Evolutionary conservation across 92 coral and sea anemone species (phyloP), one percentile per base, ranked within the genome.

Genomic region (Bergia sp.): DNA sequence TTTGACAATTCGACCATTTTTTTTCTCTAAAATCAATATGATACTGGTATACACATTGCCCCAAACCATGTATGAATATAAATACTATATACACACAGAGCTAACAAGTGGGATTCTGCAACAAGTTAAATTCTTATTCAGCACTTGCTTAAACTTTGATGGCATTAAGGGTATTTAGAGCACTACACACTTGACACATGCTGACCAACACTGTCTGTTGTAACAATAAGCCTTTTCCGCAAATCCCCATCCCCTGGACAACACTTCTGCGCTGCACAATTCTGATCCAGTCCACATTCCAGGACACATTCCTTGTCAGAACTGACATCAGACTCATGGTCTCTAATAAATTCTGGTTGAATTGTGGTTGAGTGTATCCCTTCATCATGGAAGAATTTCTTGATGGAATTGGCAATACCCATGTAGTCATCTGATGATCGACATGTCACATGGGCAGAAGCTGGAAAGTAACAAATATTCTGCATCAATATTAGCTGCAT

Each of bases 281-380:
- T 93, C 73, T 94, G 94, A 76, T 78, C 94, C 73, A 88, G 82
- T 0, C 99, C 99, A 88, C 99, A 97, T 20, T 89, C 99, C 77
- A 97, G 85, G 13, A 85, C 99, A 85, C 99, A 97, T 55, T 93
- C 93, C 41, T 90, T 91, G 64, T 89, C 90, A 50, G 86, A 86
- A 43, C 73, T 88, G 50, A 64, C 83, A 58, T 85, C 88, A 36
- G 86, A 82, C 47, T 72, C 80, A 43, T 82, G 81, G 45, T 93
- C 97, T 45, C 89, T 90, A 42, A 95, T 94, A 90, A 97, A 97
- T 82, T 97, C 99, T 72, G 98, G 99, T 73, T 97, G 99, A 49
- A 97, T 97, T n/a, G 99, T 97, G 41, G 99, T 97, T 15, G 99
- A 97, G 88, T 97, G 99, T 87, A 97, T 97, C 2, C 99, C 99